phyloP scores from a whole-genome alignment of 1,140 invertebrate species.

The Mizuhopecten yessoensis region DNA sequence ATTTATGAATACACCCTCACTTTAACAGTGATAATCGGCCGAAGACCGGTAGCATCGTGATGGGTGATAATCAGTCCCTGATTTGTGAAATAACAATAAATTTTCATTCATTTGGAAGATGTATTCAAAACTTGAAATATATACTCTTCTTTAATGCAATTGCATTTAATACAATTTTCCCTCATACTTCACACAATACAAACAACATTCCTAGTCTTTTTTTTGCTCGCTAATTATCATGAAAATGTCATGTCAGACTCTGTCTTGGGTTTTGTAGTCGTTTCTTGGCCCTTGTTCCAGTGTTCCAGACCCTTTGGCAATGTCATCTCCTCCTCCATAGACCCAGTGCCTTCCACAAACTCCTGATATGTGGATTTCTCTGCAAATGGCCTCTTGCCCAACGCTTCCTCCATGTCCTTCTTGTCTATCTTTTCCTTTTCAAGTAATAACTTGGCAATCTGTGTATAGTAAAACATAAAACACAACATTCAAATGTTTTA shows the following conservation, averaged over 20 bases:
- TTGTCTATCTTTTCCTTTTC: slow-evolving; percentile 98
- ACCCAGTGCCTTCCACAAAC: slow-evolving; percentile 99
- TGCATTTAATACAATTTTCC: too few species aligned
- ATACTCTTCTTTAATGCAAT: too few species aligned
- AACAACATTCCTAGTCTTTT: background rate
- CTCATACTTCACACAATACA: background rate
- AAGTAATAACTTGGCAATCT: slow-evolving; percentile 96
- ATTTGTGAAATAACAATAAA: background rate
- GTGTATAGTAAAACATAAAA: slow-evolving; percentile 47
- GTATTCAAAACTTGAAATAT: too few species aligned
- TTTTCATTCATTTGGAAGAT: too few species aligned
- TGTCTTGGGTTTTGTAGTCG: background rate
- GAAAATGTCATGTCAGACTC: background rate
- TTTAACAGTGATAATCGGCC: too few species aligned
- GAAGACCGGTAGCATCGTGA: too few species aligned
- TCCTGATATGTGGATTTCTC: slow-evolving; percentile 99
- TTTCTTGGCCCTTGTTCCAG: slow-evolving; percentile 90
- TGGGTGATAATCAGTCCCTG: background rate
- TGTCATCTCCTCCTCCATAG: slow-evolving; percentile 97
- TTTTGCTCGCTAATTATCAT: background rate
- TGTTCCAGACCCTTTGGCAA: slow-evolving; percentile 97
- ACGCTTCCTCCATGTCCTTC: slow-evolving; percentile 98
- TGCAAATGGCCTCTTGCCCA: slow-evolving; percentile 97
- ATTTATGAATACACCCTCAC: too few species aligned
- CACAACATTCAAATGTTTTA: too few species aligned